Conservation (phyloP, 2,797 vertebrate species). For the Cossypha niveicapilla region DNA sequence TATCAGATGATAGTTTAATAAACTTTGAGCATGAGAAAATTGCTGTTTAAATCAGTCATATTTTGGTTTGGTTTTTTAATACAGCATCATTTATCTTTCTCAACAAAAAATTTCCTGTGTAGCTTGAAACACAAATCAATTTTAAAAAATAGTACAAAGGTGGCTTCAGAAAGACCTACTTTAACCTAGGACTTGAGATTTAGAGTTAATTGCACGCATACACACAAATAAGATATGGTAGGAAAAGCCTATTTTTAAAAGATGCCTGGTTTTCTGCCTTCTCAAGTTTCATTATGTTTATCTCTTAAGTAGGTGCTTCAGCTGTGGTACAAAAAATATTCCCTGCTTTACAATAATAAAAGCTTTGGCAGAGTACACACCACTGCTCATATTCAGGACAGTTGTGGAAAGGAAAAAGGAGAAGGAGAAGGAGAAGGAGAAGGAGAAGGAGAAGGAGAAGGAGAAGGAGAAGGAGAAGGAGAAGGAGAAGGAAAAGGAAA, state of each 20-base stretch:
- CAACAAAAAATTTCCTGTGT: not conserved
- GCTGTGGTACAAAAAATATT: not conserved
- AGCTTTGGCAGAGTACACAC: not conserved
- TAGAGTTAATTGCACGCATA: not conserved
- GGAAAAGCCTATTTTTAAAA: not conserved
- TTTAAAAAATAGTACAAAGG: not conserved
- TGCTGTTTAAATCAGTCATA: not conserved
- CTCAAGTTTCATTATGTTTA: not conserved
- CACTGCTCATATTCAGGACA: not conserved
- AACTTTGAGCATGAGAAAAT: not conserved
- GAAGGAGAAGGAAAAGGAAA: accelerated
- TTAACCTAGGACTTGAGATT: not conserved
- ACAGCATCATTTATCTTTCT: not conserved
- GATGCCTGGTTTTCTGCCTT: not conserved
- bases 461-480: no score
- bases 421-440: no score
- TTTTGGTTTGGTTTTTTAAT: not conserved
- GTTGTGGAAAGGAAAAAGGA: accelerated
- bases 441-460: accelerated
- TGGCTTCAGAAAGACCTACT: not conserved
- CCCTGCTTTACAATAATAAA: not conserved
- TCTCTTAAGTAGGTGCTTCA: not conserved
- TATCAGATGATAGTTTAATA: not conserved
- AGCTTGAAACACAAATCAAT: not conserved
- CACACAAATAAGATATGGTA: accelerated